These are phyloP conservation scores for Dryobotodes eremita DNA, from an alignment of 2,888 invertebrate genomes.

Conservation along the genomic window DNA sequence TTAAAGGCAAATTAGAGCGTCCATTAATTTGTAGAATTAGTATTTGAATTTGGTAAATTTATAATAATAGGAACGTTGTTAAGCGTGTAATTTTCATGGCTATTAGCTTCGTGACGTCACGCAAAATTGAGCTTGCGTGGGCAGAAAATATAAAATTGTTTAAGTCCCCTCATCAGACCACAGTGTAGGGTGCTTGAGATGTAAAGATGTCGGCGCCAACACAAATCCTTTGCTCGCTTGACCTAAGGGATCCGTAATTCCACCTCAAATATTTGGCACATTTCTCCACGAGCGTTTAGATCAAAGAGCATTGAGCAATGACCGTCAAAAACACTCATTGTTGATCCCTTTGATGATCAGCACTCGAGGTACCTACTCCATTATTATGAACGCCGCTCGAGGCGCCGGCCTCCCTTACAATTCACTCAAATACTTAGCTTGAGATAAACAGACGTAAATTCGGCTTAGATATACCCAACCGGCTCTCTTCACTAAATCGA, in stretches of 20 bases:
- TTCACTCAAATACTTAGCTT: conserved; percentile 68
- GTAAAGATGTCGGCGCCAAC: conserved; percentile 46
- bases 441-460: conserved; percentile 67
- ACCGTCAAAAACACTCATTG: conserved; percentile 81
- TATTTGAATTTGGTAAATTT: conserved; percentile 35
- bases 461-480: conserved; percentile 54
- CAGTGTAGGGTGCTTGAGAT: conserved; percentile 44
- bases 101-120: conserved; percentile 35
- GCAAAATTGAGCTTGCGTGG: conserved; percentile 19
- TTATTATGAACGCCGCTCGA: conserved; percentile 73
- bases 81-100: conserved; percentile 3
- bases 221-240: conserved; percentile 62
- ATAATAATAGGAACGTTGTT: conserved; percentile 5
- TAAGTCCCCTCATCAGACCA: conserved; percentile 27
- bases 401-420: conserved; percentile 73
- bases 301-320: conserved; percentile 81
- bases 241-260: conserved; percentile 65
- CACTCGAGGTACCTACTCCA: conserved; percentile 72
- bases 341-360: conserved; percentile 82
- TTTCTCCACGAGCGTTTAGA: conserved; percentile 73
- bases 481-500: conserved; percentile 44
- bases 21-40: conserved; percentile 38
- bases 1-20: conserved; percentile 42
- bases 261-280: conserved; percentile 78
- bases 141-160: conserved; percentile 46